Evolutionary conservation across 2,113 vertebrate genomes (phyloP).

Genomic region (mouse (Mus musculus)): DNA sequence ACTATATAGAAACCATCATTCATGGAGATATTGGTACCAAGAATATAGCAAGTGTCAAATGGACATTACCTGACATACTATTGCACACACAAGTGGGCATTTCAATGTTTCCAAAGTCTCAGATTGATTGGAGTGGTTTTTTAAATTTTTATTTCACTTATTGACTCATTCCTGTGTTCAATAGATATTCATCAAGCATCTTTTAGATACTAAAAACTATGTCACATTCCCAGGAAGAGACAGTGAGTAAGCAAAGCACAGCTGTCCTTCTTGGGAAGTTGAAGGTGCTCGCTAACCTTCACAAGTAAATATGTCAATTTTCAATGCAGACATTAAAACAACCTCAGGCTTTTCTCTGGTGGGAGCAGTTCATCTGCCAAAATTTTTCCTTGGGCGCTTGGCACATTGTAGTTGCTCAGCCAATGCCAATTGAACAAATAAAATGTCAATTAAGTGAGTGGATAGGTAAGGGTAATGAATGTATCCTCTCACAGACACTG

Average conservation of each 20-base stretch:
- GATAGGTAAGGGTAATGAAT: background rate
- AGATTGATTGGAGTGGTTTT: background rate
- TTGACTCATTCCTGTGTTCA: background rate
- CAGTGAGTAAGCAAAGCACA: background rate
- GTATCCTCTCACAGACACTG: background rate
- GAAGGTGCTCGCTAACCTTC: background rate
- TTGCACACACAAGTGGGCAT: background rate
- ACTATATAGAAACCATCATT: background rate
- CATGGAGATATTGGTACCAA: background rate
- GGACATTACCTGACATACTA: background rate
- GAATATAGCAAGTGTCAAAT: background rate
- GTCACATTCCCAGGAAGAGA: background rate
- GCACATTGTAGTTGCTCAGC: conserved; percentile 71
- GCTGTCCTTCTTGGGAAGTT: background rate
- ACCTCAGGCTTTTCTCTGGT: conserved; percentile 14
- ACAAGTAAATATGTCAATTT: background rate
- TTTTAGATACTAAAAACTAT: background rate
- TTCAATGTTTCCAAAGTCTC: background rate
- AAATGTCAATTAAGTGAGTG: background rate
- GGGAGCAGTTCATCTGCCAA: conserved; percentile 43
- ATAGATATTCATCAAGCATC: background rate
- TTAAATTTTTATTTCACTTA: background rate
- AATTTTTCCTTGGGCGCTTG: conserved; percentile 50
- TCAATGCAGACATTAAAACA: conserved; percentile 25
- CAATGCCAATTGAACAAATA: conserved; percentile 61